A percentile compares a stretch with the other conserved stretches of the same genome.
Evolutionary conservation across 2,113 vertebrate genomes (phyloP).

Genomic region (Crypturellus undulatus): DNA sequence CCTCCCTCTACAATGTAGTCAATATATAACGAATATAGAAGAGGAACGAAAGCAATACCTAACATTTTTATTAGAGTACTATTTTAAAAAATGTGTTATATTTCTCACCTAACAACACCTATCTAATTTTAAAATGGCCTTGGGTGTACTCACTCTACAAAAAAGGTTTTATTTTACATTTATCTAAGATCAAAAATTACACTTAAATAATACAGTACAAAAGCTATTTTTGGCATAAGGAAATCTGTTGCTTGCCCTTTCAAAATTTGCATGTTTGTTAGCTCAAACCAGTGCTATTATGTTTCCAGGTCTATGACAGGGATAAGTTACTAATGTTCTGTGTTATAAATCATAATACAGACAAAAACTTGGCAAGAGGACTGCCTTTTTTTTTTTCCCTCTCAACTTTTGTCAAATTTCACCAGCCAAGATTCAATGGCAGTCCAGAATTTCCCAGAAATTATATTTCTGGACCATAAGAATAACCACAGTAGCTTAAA

Average conservation of each 20-base stretch:
- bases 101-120: background rate
- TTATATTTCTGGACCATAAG: background rate
- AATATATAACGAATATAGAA: background rate
- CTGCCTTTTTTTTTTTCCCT: background rate
- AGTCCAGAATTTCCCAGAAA: background rate
- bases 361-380: slow-evolving; percentile 57
- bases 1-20: background rate
- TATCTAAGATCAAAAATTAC: background rate
- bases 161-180: background rate
- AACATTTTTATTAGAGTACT: background rate
- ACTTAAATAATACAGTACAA: slow-evolving; percentile 21
- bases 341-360: slow-evolving; percentile 42
- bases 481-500: background rate
- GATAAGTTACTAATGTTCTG: background rate
- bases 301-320: slow-evolving; percentile 36
- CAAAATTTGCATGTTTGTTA: slow-evolving; percentile 19
- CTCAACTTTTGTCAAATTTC: slow-evolving; percentile 33
- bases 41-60: background rate
- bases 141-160: background rate
- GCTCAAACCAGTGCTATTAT: slow-evolving; percentile 17
- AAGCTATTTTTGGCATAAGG: slow-evolving; percentile 65
- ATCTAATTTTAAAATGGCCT: background rate
- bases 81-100: rapidly evolving
- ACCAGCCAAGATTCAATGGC: slow-evolving; percentile 3
- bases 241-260: slow-evolving; percentile 67